Evolutionary conservation across 2,113 vertebrate genomes (phyloP).

Genomic region (Seriola dumerili): DNA sequence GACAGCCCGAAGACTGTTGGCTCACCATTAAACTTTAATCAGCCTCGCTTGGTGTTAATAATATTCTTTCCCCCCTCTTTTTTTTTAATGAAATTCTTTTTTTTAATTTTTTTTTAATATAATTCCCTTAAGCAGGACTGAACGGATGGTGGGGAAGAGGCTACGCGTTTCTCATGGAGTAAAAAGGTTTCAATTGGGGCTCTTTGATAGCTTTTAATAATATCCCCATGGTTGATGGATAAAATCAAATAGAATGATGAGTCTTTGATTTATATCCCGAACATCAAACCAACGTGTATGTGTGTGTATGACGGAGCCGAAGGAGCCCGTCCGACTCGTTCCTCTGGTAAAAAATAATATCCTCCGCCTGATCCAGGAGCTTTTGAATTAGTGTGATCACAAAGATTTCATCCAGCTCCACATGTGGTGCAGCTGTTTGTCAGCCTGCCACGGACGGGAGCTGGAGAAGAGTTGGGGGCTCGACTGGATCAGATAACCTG

Average conservation of each 20-base stretch:
- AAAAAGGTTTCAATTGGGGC: conserved; percentile 78
- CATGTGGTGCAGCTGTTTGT: conserved; percentile 1
- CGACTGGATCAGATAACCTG: background rate
- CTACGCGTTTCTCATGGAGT: conserved; percentile 62
- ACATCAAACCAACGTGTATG: conserved; percentile 60
- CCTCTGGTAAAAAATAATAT: conserved; percentile 60
- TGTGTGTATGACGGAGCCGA: conserved; percentile 25
- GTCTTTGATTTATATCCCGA: conserved; percentile 77
- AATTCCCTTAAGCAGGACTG: conserved; percentile 65
- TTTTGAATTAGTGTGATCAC: conserved; percentile 65
- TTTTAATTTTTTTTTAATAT: background rate
- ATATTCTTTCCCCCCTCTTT: conserved; percentile 38
- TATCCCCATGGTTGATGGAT: conserved; percentile 75
- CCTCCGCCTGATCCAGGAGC: conserved; percentile 41
- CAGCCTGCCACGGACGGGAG: background rate
- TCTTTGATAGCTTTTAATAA: conserved; percentile 80
- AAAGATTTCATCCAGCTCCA: conserved; percentile 40
- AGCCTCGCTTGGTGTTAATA: conserved; percentile 62
- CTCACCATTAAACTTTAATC: conserved; percentile 84
- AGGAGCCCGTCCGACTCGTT: conserved; percentile 41
- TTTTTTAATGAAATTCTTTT: conserved; percentile 66
- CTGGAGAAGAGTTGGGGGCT: background rate
- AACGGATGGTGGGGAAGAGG: conserved; percentile 53
- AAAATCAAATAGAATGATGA: conserved; percentile 80
- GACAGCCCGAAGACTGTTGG: conserved; percentile 72